A percentile compares a stretch with the other conserved stretches of the same genome.
Conservation (phyloP, 2,113 vertebrate genomes). For the Ceuthmochares aereus region DNA sequence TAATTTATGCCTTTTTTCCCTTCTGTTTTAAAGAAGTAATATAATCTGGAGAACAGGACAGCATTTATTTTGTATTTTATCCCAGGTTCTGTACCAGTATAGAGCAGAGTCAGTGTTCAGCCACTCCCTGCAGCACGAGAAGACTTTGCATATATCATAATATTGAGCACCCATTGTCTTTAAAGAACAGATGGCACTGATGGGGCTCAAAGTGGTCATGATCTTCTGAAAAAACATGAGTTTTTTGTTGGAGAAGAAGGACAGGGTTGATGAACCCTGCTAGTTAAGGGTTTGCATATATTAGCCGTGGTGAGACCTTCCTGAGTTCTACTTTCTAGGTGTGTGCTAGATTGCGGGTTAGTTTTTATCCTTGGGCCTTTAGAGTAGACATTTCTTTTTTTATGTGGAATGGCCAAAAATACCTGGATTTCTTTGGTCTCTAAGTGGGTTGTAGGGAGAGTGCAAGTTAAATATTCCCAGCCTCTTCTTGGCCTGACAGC, state of each 20-base stretch:
- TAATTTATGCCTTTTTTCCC: neutral
- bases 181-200: neutral
- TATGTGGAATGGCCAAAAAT: neutral
- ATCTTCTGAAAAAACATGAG: neutral
- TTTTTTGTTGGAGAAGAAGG: neutral
- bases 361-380: neutral
- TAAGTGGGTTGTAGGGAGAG: neutral
- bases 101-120: neutral
- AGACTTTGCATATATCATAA: neutral
- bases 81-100: neutral
- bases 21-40: neutral
- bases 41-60: neutral
- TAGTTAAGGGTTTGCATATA: rapidly evolving
- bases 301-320: neutral
- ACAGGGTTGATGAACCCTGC: neutral
- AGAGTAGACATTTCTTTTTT: neutral
- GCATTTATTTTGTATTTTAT: neutral
- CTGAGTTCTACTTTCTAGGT: neutral
- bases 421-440: neutral
- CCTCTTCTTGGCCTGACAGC: neutral
- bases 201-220: neutral
- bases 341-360: neutral
- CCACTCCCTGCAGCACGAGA: neutral
- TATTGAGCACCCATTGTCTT: neutral
- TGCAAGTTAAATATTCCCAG: neutral